A percentile compares a stretch with the other conserved stretches of the same genome.
Conservation (phyloP, 2,797 vertebrate species). For the Erethizon dorsatum region DNA sequence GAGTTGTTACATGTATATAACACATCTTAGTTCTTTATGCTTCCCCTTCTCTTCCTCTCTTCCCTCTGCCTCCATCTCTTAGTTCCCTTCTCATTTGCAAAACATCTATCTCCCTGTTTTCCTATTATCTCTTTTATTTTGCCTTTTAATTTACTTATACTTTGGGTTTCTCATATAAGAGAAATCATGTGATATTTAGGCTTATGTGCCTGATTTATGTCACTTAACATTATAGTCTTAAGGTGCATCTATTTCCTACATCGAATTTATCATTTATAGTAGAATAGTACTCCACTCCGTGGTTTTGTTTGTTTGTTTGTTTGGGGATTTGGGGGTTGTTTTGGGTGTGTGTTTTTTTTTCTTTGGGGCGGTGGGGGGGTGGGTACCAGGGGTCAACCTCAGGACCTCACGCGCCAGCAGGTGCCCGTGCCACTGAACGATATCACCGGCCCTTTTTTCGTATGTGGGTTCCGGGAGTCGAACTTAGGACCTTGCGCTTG, state of each 20-base stretch:
- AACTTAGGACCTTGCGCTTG: no score
- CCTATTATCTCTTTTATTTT: neutral
- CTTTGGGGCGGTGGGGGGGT: no score
- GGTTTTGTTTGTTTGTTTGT: no score
- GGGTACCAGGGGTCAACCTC: no score
- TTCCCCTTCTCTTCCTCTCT: neutral
- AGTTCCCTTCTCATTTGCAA: neutral
- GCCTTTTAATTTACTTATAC: neutral
- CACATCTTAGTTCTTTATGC: neutral
- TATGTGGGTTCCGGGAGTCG: no score
- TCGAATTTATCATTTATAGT: neutral
- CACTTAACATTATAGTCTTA: neutral
- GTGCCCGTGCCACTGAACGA: no score
- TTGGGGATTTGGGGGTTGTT: no score
- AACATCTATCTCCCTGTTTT: neutral
- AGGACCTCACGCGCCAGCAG: no score
- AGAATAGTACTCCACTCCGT: no score
- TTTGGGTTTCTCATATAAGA: neutral
- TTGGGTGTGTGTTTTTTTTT: no score
- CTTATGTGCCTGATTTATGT: neutral
- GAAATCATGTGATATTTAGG: neutral
- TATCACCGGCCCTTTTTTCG: no score
- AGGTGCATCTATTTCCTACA: neutral
- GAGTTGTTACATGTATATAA: neutral
- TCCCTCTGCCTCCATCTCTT: neutral